Base-by-base conservation (phyloP, 2,113 vertebrate species). In the Tupaia tana region DNA sequence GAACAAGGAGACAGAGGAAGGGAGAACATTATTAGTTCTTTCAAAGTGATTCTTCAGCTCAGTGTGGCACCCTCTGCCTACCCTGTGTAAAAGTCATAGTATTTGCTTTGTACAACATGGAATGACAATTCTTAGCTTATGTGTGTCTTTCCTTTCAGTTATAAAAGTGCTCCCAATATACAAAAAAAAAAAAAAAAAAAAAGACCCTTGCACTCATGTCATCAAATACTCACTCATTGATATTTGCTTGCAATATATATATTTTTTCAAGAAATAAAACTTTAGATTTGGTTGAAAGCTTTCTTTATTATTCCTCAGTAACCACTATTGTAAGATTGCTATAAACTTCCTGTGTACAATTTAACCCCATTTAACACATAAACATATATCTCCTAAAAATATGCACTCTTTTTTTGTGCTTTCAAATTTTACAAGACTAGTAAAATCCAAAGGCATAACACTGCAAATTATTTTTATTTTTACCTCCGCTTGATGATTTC, bases 131-230 rank as follows among this genome's bases (percentile, higher is more conserved):
- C 67, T 81, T 70, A 86, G 77, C 18, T 31, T 93, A 52, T 75
- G 19, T 34, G 16, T 52, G 27, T 66, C 67, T 70, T 29, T 52
- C n/a, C 14, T 24, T 80, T 71, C 25, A 34, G 34, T 81, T 74
- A 92, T 24, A 93, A 85, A 96, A 90, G 84, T 86, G 27, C 70
- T 59, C 25, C 25, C 86, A 73, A 74, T 67, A 75, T 27, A 75
- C 9, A 18, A 63, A 52, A 4, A 64, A 59, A 29, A 70, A 4
- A 69, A 9, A 83, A 61, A 61, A 27, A 88, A 91, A 85, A 27
- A 83, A 88, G 6, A 77, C 5, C 9, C 58, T 81, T 66, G 29
- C 74, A 61, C 16, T 78, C 9, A 2, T 87, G 61, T 27, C 25
- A 75, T 77, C 84, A 93, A 89, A 25, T 58, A 87, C 11, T 66